Evolutionary conservation across 2,888 invertebrate species (phyloP).

Genomic region (Autographa gamma): DNA sequence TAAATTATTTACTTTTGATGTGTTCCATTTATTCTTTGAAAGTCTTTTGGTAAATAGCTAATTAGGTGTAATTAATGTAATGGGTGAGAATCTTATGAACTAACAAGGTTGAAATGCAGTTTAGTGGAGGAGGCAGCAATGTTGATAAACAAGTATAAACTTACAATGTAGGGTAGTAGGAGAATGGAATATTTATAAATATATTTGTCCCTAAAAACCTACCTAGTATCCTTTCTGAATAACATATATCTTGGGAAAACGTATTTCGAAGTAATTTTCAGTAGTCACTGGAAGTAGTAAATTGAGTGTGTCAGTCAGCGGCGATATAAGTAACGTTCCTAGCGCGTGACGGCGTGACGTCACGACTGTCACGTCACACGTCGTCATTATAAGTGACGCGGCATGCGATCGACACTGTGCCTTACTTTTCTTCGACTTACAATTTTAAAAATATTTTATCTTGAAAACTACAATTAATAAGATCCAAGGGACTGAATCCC

Average conservation of each 20-base stretch:
- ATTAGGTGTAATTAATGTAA: no score
- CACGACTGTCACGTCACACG: slow-evolving; percentile 20
- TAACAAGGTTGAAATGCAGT: no score
- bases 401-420: slow-evolving; percentile 1
- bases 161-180: no score
- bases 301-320: slow-evolving; percentile 27
- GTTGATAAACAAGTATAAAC: no score
- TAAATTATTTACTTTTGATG: background rate
- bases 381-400: slow-evolving; percentile 34
- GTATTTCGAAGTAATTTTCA: background rate
- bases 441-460: background rate
- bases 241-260: no score
- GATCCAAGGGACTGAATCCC: background rate
- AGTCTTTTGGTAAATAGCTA: background rate
- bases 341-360: slow-evolving; percentile 20
- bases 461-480: background rate
- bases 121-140: no score
- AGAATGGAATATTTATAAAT: background rate
- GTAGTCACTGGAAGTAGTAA: background rate
- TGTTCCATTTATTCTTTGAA: background rate
- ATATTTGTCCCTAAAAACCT: background rate
- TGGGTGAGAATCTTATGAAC: no score
- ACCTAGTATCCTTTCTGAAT: no score
- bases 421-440: background rate
- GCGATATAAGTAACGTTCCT: slow-evolving; percentile 17